Evolutionary conservation across 1,140 invertebrate species (phyloP).

Genomic region (Marisa cornuarietis): DNA sequence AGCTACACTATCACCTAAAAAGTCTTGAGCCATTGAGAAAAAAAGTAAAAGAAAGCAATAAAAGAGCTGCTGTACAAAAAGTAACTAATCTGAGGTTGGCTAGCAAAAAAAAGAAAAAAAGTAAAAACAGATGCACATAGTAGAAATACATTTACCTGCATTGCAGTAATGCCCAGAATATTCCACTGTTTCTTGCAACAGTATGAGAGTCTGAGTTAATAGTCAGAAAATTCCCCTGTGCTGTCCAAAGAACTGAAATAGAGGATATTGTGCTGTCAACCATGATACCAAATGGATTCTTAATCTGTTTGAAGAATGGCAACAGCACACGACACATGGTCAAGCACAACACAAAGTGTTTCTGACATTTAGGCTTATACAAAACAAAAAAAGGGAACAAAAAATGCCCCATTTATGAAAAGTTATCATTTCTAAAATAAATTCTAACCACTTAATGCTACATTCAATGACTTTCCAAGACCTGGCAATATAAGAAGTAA

Average conservation of each 20-base stretch:
- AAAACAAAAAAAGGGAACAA: not conserved
- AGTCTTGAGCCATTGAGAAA: too few species aligned
- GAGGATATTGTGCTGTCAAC: constrained; percentile 8
- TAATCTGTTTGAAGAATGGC: not conserved
- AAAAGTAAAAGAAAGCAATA: too few species aligned
- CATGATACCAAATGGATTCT: too few species aligned
- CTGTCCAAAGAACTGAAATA: constrained; percentile 70
- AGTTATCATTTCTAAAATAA: not conserved
- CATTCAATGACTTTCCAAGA: too few species aligned
- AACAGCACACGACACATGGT: not conserved
- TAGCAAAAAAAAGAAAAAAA: too few species aligned
- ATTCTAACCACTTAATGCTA: too few species aligned
- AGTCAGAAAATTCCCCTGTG: constrained; percentile 93
- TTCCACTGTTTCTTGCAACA: constrained; percentile 90
- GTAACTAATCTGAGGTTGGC: too few species aligned
- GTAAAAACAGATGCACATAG: constrained; percentile 30
- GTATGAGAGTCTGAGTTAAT: constrained; percentile 87
- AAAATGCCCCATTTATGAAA: not conserved
- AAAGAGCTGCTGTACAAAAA: too few species aligned
- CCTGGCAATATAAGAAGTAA: too few species aligned
- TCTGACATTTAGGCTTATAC: not conserved
- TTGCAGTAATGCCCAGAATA: constrained; percentile 96
- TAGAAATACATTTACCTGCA: constrained; percentile 73
- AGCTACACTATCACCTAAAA: too few species aligned
- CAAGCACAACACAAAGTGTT: not conserved